Evolutionary conservation across 2,797 vertebrate species (phyloP), one percentile per base, ranked within the genome.

Genomic region (Cheirogaleus major): DNA sequence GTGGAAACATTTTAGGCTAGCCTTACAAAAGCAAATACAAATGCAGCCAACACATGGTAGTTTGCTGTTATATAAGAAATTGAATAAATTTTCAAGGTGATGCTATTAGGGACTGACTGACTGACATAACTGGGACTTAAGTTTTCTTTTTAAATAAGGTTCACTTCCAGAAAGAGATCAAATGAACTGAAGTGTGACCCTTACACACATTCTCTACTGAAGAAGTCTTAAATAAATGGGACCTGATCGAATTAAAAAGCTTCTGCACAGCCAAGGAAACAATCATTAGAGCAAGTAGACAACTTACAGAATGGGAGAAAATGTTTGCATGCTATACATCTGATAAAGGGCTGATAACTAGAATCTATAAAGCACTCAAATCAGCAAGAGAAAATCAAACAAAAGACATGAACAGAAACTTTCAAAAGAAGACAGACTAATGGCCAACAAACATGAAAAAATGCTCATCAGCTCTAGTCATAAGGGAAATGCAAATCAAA

Each of bases 1-100:
- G 3, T 50, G 4, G n/a, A 61, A 98, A 91, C 23, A 50, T 80
- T 67, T 86, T 80, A 18, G 88, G 30, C 3, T 70, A 41, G 7
- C 90, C 25, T 80, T 89, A 93, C 5, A 93, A 89, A 70, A 95
- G 52, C 15, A 93, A 95, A 93, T 82, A 70, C 7, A 35, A 78
- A 70, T 32, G 14, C 8, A 92, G 48, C 48, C 52, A 75, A 84
- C 12, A 69, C 38, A 93, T 6, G 48, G 10, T 4, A n/a, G 81
- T 48, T 75, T 61, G 32, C 25, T 84, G 25, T 25, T 55, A 84
- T 50, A 41, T 61, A 78, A 88, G 12, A 15, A 95, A 41, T 6
- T 35, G 11, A 95, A 13, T 78, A 61, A 3, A 80, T 9, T 83
- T 89, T 95, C 13, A 97, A 97, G 32, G 5, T 80, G 3, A 89